Conservation (phyloP, 1,140 invertebrate species). For the Globodera rostochiensis region DNA sequence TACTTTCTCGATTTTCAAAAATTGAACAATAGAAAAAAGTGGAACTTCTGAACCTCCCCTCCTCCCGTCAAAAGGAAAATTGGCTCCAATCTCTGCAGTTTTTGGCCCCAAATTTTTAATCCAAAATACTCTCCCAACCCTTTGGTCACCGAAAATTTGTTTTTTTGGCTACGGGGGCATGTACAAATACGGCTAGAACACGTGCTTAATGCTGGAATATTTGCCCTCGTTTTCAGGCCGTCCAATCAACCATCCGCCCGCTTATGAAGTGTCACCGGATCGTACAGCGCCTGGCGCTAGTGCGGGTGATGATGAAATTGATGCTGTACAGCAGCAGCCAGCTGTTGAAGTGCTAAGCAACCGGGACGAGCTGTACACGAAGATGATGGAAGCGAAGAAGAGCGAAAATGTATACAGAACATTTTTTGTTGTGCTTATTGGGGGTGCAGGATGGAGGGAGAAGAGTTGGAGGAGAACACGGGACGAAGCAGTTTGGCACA, state of each 20-base stretch:
- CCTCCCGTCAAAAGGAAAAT: too few relatives aligned
- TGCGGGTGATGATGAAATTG: neutral
- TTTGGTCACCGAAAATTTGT: too few relatives aligned
- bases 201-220: neutral
- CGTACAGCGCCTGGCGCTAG: neutral
- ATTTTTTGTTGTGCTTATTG: too few relatives aligned
- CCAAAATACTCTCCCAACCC: too few relatives aligned
- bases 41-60: too few relatives aligned
- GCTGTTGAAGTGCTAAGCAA: slow-evolving; percentile 2
- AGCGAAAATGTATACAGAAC: slow-evolving; percentile 19
- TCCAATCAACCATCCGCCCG: slow-evolving; percentile 22
- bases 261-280: slow-evolving; percentile 30
- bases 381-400: slow-evolving; percentile 30
- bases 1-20: too few relatives aligned
- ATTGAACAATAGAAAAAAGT: too few relatives aligned
- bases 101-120: too few relatives aligned
- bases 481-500: slow-evolving; percentile 3
- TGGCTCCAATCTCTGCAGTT: too few relatives aligned
- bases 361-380: slow-evolving; percentile 23
- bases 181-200: too few relatives aligned
- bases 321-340: neutral
- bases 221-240: slow-evolving; percentile 7
- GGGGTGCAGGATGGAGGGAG: too few relatives aligned
- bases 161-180: too few relatives aligned
- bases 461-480: neutral